Conservation (phyloP, 2,888 invertebrate species). For the Drosophila pegasa region DNA sequence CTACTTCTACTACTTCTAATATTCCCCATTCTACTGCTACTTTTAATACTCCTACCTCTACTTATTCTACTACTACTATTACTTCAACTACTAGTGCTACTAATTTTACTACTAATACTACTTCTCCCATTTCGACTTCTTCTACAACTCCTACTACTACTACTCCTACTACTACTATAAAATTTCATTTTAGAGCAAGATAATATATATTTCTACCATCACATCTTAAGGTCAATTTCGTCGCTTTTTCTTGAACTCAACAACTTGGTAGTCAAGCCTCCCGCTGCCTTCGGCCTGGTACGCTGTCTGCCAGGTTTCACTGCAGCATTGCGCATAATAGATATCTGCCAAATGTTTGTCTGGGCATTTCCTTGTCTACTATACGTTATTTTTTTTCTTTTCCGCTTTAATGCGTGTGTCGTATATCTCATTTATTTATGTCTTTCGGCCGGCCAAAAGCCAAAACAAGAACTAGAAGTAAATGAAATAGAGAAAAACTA, state of each 20-base stretch:
- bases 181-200: too few species aligned
- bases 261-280: background rate
- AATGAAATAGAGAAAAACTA: conserved; percentile 20
- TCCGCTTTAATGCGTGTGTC: conserved; percentile 41
- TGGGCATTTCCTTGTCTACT: conserved; percentile 61
- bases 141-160: too few species aligned
- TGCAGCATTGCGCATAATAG: conserved; percentile 35
- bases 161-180: too few species aligned
- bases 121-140: too few species aligned
- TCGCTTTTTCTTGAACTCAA: background rate
- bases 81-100: too few species aligned
- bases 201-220: too few species aligned
- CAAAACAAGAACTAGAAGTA: conserved; percentile 6
- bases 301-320: conserved; percentile 21
- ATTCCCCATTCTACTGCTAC: too few species aligned
- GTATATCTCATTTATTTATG: conserved; percentile 75
- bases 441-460: conserved; percentile 37
- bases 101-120: too few species aligned
- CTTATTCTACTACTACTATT: too few species aligned
- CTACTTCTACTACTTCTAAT: too few species aligned
- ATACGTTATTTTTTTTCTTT: conserved; percentile 33
- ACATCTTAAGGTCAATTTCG: background rate
- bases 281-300: background rate
- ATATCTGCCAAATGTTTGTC: conserved; percentile 55
- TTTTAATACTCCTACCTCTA: too few species aligned